phyloP scores from a whole-genome alignment of 2,888 invertebrate species.

The Brachylomia viminalis region DNA sequence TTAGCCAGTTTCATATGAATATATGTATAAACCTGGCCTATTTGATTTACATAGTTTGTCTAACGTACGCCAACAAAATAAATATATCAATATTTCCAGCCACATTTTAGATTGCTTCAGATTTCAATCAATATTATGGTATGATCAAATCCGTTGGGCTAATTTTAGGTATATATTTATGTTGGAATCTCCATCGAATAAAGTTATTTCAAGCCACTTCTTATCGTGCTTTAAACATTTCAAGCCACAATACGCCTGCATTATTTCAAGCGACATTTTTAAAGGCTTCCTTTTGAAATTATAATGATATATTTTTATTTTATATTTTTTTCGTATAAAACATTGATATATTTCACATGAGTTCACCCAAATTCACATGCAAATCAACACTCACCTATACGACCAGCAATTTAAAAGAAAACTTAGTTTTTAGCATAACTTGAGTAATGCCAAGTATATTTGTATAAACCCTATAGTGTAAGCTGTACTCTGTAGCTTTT shows the following conservation, averaged over 20 bases:
- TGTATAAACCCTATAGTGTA: constrained; percentile 59
- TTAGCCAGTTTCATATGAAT: neutral
- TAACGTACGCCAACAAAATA: neutral
- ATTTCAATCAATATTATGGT: neutral
- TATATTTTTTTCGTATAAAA: neutral
- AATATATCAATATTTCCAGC: constrained; percentile 5
- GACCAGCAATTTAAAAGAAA: constrained; percentile 57
- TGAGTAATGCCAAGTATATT: constrained; percentile 59
- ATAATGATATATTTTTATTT: too few species aligned
- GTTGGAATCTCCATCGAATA: neutral
- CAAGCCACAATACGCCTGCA: neutral
- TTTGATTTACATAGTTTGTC: constrained; percentile 21
- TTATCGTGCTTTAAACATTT: constrained; percentile 14
- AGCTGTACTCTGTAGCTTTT: constrained; percentile 58
- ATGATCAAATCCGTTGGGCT: neutral
- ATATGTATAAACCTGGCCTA: neutral
- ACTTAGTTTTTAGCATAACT: constrained; percentile 27
- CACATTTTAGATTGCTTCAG: neutral
- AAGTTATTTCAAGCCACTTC: constrained; percentile 2
- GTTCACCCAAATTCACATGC: constrained; percentile 62
- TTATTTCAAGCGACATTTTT: constrained; percentile 9
- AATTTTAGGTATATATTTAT: neutral
- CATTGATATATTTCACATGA: constrained; percentile 26
- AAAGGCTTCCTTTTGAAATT: neutral
- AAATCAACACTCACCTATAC: constrained; percentile 59